phyloP scores from a whole-genome alignment of 2,888 invertebrate species.

The Desoria tigrina region DNA sequence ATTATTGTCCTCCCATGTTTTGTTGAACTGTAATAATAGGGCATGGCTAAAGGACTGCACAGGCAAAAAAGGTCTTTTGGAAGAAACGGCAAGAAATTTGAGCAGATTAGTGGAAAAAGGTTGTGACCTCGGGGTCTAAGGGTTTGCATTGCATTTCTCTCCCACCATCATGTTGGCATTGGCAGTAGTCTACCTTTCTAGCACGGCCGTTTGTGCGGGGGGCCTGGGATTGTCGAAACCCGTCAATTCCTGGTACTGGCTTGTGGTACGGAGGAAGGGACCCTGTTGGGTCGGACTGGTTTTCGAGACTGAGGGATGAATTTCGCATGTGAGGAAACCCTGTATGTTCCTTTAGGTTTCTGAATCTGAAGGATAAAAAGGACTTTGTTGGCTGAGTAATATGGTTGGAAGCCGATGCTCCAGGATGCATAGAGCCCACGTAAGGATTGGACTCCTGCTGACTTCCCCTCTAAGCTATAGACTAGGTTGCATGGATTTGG shows the following conservation, averaged over 20 bases:
- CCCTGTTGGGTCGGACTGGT: too few relatives aligned
- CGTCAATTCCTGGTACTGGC: too few relatives aligned
- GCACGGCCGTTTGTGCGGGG: background rate
- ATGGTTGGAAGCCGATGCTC: too few relatives aligned
- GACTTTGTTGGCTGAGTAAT: too few relatives aligned
- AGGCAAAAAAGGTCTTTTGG: conserved; percentile 7
- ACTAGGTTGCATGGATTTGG: conserved; percentile 12
- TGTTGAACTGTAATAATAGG: background rate
- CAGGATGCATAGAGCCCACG: too few relatives aligned
- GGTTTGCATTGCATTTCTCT: conserved; percentile 1
- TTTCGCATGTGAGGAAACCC: too few relatives aligned
- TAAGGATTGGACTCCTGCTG: too few relatives aligned
- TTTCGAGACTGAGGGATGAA: too few relatives aligned
- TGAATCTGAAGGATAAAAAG: too few relatives aligned
- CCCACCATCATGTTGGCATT: background rate
- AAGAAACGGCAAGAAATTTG: conserved; percentile 12
- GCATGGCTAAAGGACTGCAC: conserved; percentile 3
- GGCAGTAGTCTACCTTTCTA: background rate
- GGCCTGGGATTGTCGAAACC: background rate
- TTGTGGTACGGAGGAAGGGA: too few relatives aligned
- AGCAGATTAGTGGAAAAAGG: conserved; percentile 11
- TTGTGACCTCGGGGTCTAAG: conserved; percentile 6
- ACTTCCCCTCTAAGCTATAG: conserved; percentile 8
- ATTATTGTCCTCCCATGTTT: conserved; percentile 6
- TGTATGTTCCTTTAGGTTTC: too few relatives aligned